Evolutionary conservation across 2,797 vertebrate genomes (phyloP), one percentile per base, ranked within the genome.

Genomic region (Gymnodraco acuticeps): DNA sequence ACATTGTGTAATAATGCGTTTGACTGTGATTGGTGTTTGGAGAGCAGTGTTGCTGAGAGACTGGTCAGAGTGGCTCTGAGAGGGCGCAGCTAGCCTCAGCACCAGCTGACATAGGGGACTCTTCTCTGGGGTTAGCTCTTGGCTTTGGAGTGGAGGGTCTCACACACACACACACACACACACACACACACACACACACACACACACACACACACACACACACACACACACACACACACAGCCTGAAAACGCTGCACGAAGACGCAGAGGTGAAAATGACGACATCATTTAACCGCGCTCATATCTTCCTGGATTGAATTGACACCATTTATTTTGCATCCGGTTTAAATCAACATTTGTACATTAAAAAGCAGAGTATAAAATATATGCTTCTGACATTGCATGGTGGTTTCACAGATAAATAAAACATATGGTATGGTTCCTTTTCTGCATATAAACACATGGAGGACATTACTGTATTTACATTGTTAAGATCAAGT

Each of bases 181-280:
- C 10, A 33, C 12, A 50, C 14, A 42, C 6, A 41, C 47, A 59
- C n/a, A 67, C 55, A 53, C 27, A 60, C 48, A 65, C 46, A 20
- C 10, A 33, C 12, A 56, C 27, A 45, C 41, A 51, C 20, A 41
- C 27, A 58, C 20, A 20, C 13, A 50, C 50, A 53, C 31, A 55
- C 48, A 11, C 45, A 51, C 20, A 41, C 27, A 58, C 20, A 20
- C 13, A 50, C 50, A 53, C 31, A 55, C 48, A 11, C 45, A 13
- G 55, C 33, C 45, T 75, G 41, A 53, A 45, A 59, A 17, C 31
- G 0, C 1, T 14, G 5, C 7, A 4, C 31, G 6, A 33, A 23
- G 33, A 16, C 64, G 52, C 15, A 60, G n/a, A 68, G 14, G 7
- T 64, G 50, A 66, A 53, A 50, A 70, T 11, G 45, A 78, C 12